phyloP scores from a whole-genome alignment of 1,140 invertebrate genomes.

The Apolygus lucorum region DNA sequence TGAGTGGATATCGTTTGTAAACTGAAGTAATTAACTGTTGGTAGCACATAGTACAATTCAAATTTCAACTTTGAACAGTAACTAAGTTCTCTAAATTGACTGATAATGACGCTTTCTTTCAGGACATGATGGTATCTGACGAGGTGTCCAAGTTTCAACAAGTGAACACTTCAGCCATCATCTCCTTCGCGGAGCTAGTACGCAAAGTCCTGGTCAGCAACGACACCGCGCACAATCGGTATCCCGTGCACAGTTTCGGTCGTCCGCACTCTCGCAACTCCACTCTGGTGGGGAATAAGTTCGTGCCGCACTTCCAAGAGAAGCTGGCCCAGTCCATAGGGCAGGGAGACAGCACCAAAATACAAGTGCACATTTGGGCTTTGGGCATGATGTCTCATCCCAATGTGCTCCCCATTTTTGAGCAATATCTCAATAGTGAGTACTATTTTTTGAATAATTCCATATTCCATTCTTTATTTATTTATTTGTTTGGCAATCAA shows the following conservation, averaged over 20 bases:
- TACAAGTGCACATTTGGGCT: constrained; percentile 50
- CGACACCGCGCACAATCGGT: constrained; percentile 45
- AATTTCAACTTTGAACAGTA: constrained; percentile 46
- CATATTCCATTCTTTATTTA: too few species aligned
- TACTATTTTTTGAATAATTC: too few species aligned
- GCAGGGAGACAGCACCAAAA: constrained; percentile 43
- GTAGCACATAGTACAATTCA: constrained; percentile 40
- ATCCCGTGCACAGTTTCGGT: constrained; percentile 52
- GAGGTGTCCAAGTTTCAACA: constrained; percentile 41
- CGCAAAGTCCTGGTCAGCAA: constrained; percentile 48
- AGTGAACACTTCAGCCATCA: constrained; percentile 46
- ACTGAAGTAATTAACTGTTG: neutral
- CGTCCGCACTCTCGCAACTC: constrained; percentile 42
- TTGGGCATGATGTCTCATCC: constrained; percentile 52
- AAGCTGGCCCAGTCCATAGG: constrained; percentile 45
- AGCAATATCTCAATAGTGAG: constrained; percentile 54
- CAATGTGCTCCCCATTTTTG: constrained; percentile 47
- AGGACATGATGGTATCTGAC: constrained; percentile 42
- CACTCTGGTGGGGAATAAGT: constrained; percentile 40
- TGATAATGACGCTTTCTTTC: constrained; percentile 26
- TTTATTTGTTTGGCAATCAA: too few species aligned
- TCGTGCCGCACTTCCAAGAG: constrained; percentile 47
- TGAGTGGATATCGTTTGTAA: constrained; percentile 38
- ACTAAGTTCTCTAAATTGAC: too few species aligned
- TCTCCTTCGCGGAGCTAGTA: constrained; percentile 48